Conservation (phyloP, 2,888 invertebrate genomes). For the Autographa pulchrina region DNA sequence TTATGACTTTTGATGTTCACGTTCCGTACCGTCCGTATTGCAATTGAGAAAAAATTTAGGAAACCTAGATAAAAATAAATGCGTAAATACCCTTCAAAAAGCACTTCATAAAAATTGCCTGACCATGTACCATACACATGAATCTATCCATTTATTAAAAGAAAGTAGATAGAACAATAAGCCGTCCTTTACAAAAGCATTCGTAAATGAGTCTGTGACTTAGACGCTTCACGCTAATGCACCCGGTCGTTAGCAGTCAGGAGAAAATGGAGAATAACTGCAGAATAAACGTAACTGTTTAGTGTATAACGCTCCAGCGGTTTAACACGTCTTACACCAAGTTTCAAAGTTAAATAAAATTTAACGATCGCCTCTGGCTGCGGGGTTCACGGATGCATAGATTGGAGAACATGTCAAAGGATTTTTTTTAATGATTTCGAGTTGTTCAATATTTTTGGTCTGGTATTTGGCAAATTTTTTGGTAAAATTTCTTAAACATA, state of each 20-base stretch:
- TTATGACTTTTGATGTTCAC: too few species aligned
- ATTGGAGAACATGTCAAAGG: slow-evolving; percentile 12
- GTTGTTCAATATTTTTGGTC: too few species aligned
- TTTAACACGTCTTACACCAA: slow-evolving; percentile 69
- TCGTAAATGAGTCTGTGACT: slow-evolving; percentile 34
- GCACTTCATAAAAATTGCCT: too few species aligned
- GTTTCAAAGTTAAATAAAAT: slow-evolving; percentile 75
- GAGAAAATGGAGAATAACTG: slow-evolving; percentile 67
- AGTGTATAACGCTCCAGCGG: slow-evolving; percentile 56
- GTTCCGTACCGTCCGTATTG: too few species aligned
- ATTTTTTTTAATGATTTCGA: neutral
- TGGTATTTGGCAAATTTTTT: too few species aligned
- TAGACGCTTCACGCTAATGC: slow-evolving; percentile 32
- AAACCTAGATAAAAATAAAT: neutral
- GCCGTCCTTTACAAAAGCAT: slow-evolving; percentile 13
- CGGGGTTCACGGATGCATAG: slow-evolving; percentile 41
- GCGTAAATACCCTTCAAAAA: neutral
- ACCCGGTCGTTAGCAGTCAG: slow-evolving; percentile 33
- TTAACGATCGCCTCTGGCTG: slow-evolving; percentile 61
- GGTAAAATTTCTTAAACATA: too few species aligned
- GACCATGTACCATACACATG: neutral
- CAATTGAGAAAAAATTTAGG: too few species aligned
- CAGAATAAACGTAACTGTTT: slow-evolving; percentile 61
- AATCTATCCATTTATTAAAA: neutral
- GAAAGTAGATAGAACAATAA: slow-evolving; percentile 1